Percentiles rank a stretch among this genome's conserved stretches.
phyloP scores from a whole-genome alignment of 2,113 vertebrate genomes.

The Diadophis punctatus region DNA sequence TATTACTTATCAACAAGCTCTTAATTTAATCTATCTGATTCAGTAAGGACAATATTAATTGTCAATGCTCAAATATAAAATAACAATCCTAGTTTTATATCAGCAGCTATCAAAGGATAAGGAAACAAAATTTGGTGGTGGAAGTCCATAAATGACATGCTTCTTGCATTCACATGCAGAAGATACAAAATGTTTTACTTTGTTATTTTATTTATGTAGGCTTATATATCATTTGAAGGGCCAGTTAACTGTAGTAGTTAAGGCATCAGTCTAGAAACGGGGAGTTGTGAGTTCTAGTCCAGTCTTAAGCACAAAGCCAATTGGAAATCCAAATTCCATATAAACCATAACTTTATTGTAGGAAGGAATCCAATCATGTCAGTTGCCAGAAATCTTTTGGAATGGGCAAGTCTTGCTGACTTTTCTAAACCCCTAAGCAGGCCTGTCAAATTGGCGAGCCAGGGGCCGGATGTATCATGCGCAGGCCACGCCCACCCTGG shows the following conservation, averaged over 20 bases:
- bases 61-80: not conserved
- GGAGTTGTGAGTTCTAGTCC: not conserved
- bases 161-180: not conserved
- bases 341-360: not conserved
- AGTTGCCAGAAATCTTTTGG: not conserved
- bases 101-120: not conserved
- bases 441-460: no score
- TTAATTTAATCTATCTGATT: not conserved
- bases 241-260: not conserved
- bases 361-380: not conserved
- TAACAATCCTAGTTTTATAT: not conserved
- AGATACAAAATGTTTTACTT: not conserved
- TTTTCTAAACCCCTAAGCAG: not conserved
- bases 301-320: not conserved
- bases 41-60: not conserved
- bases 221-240: not conserved
- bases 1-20: not conserved
- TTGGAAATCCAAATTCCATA: not conserved
- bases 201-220: not conserved
- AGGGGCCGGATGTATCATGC: no score
- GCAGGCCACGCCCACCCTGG: fast-evolving
- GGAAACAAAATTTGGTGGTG: not conserved
- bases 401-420: not conserved
- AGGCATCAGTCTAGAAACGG: not conserved
- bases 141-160: not conserved